These are phyloP conservation scores for Apocheima hispidaria DNA, from an alignment of 2,888 invertebrate species.

Conservation along the genomic window DNA sequence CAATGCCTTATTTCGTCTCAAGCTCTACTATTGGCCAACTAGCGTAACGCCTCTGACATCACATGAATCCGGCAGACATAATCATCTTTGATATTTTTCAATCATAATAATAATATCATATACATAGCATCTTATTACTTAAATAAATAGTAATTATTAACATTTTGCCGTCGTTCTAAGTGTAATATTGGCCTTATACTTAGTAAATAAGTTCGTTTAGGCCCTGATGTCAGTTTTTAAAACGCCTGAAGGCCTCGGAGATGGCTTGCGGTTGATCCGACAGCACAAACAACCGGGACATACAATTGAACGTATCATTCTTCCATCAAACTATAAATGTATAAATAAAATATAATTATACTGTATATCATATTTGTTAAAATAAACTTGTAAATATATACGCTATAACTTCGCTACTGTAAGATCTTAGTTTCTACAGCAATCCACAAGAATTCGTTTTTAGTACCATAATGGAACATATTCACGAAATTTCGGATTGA, in stretches of 20 bases:
- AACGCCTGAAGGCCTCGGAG: too few relatives aligned
- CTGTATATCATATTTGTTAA: too few relatives aligned
- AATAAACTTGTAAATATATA: too few relatives aligned
- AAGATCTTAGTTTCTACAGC: neutral
- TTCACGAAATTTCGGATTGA: neutral
- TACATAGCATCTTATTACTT: neutral
- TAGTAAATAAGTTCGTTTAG: neutral
- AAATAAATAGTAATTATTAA: neutral
- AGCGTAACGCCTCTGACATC: conserved; percentile 10
- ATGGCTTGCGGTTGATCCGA: too few relatives aligned
- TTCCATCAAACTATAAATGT: too few relatives aligned
- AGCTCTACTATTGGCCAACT: neutral
- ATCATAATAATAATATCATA: neutral
- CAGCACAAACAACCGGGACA: too few relatives aligned
- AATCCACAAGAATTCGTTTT: too few relatives aligned
- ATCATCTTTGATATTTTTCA: conserved; percentile 59
- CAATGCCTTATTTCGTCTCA: neutral
- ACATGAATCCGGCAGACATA: conserved; percentile 65
- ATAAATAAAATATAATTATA: too few relatives aligned
- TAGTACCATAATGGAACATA: too few relatives aligned
- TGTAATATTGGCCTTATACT: neutral
- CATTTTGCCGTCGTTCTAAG: neutral
- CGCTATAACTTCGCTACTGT: neutral
- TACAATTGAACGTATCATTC: too few relatives aligned
- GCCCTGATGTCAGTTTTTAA: too few relatives aligned